Evolutionary conservation across 2,888 invertebrate species (phyloP), one percentile per base, ranked within the genome.

Genomic region (Junonia oenone): DNA sequence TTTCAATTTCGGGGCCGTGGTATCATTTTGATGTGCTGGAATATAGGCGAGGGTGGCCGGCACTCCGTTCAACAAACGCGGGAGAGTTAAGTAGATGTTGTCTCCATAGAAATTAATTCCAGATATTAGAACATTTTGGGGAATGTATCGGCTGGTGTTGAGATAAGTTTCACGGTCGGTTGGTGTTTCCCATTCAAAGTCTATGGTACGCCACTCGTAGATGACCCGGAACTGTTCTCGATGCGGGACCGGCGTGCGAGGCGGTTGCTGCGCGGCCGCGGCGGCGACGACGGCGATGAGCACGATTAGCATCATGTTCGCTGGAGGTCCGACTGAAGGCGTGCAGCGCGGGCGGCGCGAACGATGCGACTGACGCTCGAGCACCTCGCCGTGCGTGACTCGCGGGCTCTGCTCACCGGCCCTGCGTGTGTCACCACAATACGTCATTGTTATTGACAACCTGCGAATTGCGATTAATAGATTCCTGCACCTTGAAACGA

Each of bases 201-300:
- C 93, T 61, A 95, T 83, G 61, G 91, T 91, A 72, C 92, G 92
- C 95, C 95, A 95, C 83, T 95, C 94, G 80, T 94, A 93, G 57
- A 93, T 91, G 29, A 94, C 94, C 57, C 92, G 90, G 77, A 95
- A 94, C 71, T 92, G 92, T 71, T 90, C 89, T 56, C 87, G 84
- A 55, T 81, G 78, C 5, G 81, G 78, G 6, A 73, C 61, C 33
- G 83, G 78, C 14, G 76, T 68, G 51, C 75, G 78, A 67, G 75
- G 67, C 51, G 69, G 68, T n/a, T 82, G 81, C 63, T 83, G 83
- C 65, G 86, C 86, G 73, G 83, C 78, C 73, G 83, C 86, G 73
- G 75, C 72, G 66, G 83, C 85, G 71, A 81, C 72, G 64, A 74
- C 69, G 68, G 76, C 74, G 63, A 80, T 63, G 53, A 86, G 59